Base-by-base conservation (phyloP, 1,140 invertebrate genomes). In the Acromyrmex echinatior region DNA sequence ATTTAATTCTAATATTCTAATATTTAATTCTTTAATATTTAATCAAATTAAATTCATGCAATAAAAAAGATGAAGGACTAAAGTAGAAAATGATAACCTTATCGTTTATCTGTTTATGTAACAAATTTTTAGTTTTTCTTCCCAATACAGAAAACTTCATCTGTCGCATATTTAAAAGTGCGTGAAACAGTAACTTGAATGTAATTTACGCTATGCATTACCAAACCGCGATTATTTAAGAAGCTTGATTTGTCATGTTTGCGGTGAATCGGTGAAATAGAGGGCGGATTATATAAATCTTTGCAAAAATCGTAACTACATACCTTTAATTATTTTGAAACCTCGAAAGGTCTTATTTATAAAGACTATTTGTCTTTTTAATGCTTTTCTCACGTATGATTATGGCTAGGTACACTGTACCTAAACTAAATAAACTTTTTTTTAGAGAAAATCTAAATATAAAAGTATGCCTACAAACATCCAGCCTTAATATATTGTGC, bases 181-280 rank as follows among this genome's bases (percentile, higher is more conserved):
- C 28, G 7, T 2, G 5, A 35, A 51, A 49, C 2, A n/a, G 14
- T 28, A 5, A 73, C 5, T 53, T 70, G n/a, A 6, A 31, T 66
- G 10, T 28, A 18, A 53, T 53, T 49, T 31, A 65, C 9, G 10
- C 9, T 45, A 16, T 10, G 21, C 35, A 25, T 35, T 70, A 53
- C 18, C 39, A 10, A 80, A 56, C 25, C 14, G 78, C 65, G 51
- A 10, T 16, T 71, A 9, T 53, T n/a, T 53, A 53, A 77, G 14
- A 28, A 63, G 18, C 0, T 56, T 6, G 31, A 71, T 66, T 39
- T 78, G 35, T 77, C 18, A 39, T 39, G 31, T 53, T 70, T 80
- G 49, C 4, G 25, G 12, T 35, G 25, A 68, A 79, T 68, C 65
- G 78, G 78, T 81, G 65, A 49, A n/a, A 53, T 68, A 70, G 56